phyloP scores from a whole-genome alignment of 2,888 invertebrate species.

The Standfussiana lucernea region DNA sequence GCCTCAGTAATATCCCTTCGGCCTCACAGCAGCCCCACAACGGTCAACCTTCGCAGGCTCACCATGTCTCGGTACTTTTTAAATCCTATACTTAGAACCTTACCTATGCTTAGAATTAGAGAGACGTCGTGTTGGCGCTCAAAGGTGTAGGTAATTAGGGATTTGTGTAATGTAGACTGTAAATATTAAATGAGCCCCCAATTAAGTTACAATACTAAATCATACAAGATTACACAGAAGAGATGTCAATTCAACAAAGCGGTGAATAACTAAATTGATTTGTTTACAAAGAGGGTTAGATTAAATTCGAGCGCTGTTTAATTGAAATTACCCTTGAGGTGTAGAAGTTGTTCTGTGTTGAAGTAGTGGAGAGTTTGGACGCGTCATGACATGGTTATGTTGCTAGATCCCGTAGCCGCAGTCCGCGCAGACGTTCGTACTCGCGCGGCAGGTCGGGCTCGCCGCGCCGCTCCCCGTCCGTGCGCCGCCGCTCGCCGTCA shows the following conservation, averaged over 20 bases:
- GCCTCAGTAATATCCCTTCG: conserved; percentile 84
- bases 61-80: conserved; percentile 90
- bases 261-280: conserved; percentile 42
- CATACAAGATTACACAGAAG: conserved; percentile 46
- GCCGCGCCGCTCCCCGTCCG: conserved; percentile 86
- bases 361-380: conserved; percentile 31
- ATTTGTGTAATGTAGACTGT: conserved; percentile 70
- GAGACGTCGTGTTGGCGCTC: conserved; percentile 75
- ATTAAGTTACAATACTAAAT: conserved; percentile 29
- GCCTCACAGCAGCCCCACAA: conserved; percentile 87
- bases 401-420: conserved; percentile 87
- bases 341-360: conserved; percentile 63
- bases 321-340: conserved; percentile 57
- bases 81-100: conserved; percentile 89
- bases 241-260: conserved; percentile 45
- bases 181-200: conserved; percentile 58
- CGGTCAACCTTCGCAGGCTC: conserved; percentile 86
- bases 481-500: conserved; percentile 85
- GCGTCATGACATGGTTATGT: conserved; percentile 45
- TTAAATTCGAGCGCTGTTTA: conserved; percentile 44
- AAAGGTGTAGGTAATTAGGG: conserved; percentile 74
- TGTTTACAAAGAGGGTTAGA: conserved; percentile 31
- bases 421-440: conserved; percentile 86
- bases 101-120: conserved; percentile 83
- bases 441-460: conserved; percentile 87